These are phyloP conservation scores for Heptranchias perlo DNA, from an alignment of 2,113 vertebrate species.

Conservation along the genomic window DNA sequence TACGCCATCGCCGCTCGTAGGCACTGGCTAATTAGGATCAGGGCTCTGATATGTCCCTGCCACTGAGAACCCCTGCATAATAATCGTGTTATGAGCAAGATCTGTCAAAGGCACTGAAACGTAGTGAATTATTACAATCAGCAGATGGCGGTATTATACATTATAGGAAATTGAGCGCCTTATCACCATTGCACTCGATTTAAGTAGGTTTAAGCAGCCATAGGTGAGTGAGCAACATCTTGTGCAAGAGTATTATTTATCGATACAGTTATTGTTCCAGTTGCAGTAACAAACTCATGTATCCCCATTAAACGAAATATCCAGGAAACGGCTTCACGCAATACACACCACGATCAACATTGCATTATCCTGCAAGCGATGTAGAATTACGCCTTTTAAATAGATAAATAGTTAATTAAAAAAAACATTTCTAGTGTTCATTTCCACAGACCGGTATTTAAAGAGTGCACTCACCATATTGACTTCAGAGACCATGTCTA, in stretches of 20 bases:
- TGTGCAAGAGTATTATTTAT: not conserved
- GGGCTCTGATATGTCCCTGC: slow-evolving; percentile 35
- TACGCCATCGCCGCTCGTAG: too few species aligned
- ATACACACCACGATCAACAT: not conserved
- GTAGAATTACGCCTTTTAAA: not conserved
- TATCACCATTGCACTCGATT: not conserved
- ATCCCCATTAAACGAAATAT: not conserved
- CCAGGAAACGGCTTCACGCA: not conserved
- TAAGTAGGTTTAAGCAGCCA: not conserved
- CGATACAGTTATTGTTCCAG: not conserved
- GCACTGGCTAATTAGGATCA: not conserved
- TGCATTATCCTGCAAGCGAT: too few species aligned
- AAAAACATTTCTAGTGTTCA: not conserved
- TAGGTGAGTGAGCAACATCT: not conserved
- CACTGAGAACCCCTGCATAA: slow-evolving; percentile 32
- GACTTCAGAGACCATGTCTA: slow-evolving; percentile 91
- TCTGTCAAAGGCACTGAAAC: not conserved
- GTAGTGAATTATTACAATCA: slow-evolving; percentile 37
- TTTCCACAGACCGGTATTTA: slow-evolving; percentile 29
- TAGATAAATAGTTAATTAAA: not conserved
- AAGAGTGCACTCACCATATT: slow-evolving; percentile 81
- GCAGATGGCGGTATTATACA: slow-evolving; percentile 50
- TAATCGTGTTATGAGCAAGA: not conserved
- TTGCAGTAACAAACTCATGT: not conserved
- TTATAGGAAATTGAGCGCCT: slow-evolving; percentile 33